A percentile compares a stretch with the other conserved stretches of the same genome.
Evolutionary conservation across 2,797 vertebrate genomes (phyloP).

Genomic region (Staurois parvus): DNA sequence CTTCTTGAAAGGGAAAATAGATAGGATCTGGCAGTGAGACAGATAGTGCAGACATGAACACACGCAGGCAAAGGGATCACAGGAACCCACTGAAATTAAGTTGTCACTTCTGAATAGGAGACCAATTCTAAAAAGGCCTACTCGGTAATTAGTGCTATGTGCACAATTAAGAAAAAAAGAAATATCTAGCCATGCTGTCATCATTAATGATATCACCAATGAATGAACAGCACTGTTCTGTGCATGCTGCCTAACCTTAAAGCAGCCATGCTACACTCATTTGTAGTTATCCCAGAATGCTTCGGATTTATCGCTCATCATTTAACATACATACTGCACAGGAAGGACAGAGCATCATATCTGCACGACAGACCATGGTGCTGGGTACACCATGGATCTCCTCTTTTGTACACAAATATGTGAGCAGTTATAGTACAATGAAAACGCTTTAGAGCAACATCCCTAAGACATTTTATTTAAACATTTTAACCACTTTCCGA

Average conservation of each 20-base stretch:
- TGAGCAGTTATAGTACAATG: background rate
- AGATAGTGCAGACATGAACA: slow-evolving; percentile 55
- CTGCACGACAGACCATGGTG: background rate
- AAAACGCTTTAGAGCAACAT: background rate
- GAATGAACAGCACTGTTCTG: slow-evolving; percentile 46
- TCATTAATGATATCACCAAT: slow-evolving; percentile 58
- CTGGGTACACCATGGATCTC: background rate
- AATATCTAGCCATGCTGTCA: slow-evolving; percentile 57
- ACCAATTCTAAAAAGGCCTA: slow-evolving; percentile 58
- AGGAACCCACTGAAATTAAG: slow-evolving; percentile 63
- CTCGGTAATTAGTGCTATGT: slow-evolving; percentile 62
- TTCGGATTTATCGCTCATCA: background rate
- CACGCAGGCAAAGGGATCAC: slow-evolving; percentile 58
- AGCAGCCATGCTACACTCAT: slow-evolving; percentile 16
- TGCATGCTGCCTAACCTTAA: slow-evolving; percentile 25
- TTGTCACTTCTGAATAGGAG: slow-evolving; percentile 54
- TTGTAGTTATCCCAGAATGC: slow-evolving; percentile 8
- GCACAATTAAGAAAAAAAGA: slow-evolving; percentile 61
- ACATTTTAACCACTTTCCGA: background rate
- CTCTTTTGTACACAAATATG: background rate
- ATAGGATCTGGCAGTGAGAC: slow-evolving; percentile 69
- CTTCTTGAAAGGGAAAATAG: slow-evolving; percentile 71
- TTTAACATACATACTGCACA: background rate
- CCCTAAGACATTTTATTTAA: background rate
- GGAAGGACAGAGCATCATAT: background rate